Percentiles rank a stretch among this genome's conserved stretches.
These are phyloP conservation scores for Pantala flavescens DNA, from an alignment of 1,140 invertebrate species.

Conservation along the genomic window DNA sequence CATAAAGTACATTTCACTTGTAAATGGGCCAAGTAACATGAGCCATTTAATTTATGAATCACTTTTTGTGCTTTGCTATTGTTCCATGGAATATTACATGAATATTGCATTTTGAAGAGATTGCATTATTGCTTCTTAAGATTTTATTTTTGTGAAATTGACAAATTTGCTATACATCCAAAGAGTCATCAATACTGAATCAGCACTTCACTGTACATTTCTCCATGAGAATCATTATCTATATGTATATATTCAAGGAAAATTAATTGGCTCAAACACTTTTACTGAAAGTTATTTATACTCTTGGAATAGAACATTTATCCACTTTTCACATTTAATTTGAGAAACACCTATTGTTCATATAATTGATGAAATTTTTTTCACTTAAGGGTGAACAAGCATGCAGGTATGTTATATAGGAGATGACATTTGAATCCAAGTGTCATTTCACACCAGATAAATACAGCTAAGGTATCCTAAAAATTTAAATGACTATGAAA, in stretches of 20 bases:
- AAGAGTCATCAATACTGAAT: not conserved
- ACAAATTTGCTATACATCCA: not conserved
- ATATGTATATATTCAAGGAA: not conserved
- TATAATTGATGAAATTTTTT: not conserved
- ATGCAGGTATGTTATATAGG: not conserved
- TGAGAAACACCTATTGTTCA: slow-evolving; percentile 1
- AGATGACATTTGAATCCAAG: not conserved
- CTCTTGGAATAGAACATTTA: not conserved
- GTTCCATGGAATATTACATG: not conserved
- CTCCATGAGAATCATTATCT: not conserved
- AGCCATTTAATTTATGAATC: not conserved
- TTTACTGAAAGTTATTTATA: not conserved
- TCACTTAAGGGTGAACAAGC: not conserved
- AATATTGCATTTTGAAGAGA: not conserved
- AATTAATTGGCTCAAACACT: slow-evolving; percentile 7
- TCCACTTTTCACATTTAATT: slow-evolving; percentile 3
- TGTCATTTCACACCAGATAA: not conserved
- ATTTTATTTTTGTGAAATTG: not conserved
- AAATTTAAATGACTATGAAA: too few relatives aligned
- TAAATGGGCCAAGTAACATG: not conserved
- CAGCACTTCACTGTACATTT: not conserved
- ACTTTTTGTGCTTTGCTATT: not conserved
- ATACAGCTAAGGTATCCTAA: not conserved
- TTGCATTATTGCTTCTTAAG: slow-evolving; percentile 3
- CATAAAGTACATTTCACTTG: slow-evolving; percentile 3